A percentile compares a stretch with the other conserved stretches of the same genome.
Evolutionary conservation across 2,797 vertebrate genomes (phyloP).

Genomic region (Taeniopygia guttata): DNA sequence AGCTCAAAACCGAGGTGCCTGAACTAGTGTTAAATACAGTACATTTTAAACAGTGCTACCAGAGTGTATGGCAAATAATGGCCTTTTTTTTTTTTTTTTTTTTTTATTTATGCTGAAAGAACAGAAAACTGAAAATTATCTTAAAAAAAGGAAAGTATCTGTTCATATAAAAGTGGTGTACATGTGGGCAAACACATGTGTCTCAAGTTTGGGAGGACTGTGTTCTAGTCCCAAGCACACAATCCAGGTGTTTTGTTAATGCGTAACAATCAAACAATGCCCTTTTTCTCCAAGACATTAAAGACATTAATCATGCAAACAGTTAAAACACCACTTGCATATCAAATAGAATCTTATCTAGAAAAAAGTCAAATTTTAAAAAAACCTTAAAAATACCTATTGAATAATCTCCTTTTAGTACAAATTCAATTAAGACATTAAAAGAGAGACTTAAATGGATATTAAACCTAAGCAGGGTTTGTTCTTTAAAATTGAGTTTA

Average conservation of each 20-base stretch:
- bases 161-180: neutral
- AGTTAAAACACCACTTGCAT: neutral
- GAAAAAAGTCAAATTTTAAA: neutral
- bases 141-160: neutral
- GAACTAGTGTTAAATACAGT: neutral
- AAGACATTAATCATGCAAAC: neutral
- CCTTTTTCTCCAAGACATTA: neutral
- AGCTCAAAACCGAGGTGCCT: neutral
- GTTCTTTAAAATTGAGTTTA: neutral
- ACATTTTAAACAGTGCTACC: neutral
- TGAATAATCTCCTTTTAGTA: neutral
- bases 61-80: neutral
- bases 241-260: neutral
- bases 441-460: constrained; percentile 8
- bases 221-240: neutral
- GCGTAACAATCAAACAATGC: neutral
- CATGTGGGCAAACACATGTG: neutral
- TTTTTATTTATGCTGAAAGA: neutral
- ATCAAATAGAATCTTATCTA: neutral
- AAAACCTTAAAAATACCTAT: neutral
- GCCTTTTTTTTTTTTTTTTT: too few relatives aligned
- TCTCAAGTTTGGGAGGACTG: neutral
- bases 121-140: neutral
- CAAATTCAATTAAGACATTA: constrained; percentile 4
- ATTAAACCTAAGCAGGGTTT: neutral